Evolutionary conservation across 2,888 invertebrate species (phyloP), one percentile per base, ranked within the genome.

Genomic region (Lissonota sp.): DNA sequence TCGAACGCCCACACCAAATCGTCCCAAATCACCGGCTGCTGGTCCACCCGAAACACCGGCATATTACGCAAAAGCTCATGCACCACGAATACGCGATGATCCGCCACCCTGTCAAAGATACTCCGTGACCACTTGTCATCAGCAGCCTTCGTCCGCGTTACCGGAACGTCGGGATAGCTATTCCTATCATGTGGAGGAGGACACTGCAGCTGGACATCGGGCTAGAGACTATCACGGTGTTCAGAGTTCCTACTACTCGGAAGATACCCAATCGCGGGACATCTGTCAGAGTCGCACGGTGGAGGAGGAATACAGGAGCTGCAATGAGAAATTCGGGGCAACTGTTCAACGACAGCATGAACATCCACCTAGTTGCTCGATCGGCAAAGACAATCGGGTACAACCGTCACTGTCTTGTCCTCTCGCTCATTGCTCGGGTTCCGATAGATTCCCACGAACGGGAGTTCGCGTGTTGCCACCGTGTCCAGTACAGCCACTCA

Each of bases 11-110:
- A 89, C 91, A 0, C 92, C 92, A 0, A 88, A 91, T 7, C 93
- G 96, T 84, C 94, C 95, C 0, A 95, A 94, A 77, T 96, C 96
- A 7, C 96, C 96, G 12, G 96, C 96, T 1, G 94, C 94, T 60
- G 96, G 96, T 7, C 96, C 96, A 57, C 96, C 96, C 81, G 94
- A 87, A 7, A 84, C 86, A 0, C 86, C 90, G 0, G 42, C 83
- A 0, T 90, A 88, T 51, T 89, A 83, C 63, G 87, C 95, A 44
- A 94, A 94, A 87, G 95, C 95, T 74, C 95, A 95, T 42, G 95
- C 95, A 0, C 95, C 95, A 1, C 93, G 95, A 69, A 93, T 95
- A 62, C 94, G 94, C 89, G 95, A 95, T 44, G 87, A 89, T 66
- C 88, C 91, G 0, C 83, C 91, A 1, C 92, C 91, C 0, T 87